These are phyloP conservation scores for Pagetopsis macropterus DNA, from an alignment of 2,797 vertebrate genomes.

Conservation along the genomic window DNA sequence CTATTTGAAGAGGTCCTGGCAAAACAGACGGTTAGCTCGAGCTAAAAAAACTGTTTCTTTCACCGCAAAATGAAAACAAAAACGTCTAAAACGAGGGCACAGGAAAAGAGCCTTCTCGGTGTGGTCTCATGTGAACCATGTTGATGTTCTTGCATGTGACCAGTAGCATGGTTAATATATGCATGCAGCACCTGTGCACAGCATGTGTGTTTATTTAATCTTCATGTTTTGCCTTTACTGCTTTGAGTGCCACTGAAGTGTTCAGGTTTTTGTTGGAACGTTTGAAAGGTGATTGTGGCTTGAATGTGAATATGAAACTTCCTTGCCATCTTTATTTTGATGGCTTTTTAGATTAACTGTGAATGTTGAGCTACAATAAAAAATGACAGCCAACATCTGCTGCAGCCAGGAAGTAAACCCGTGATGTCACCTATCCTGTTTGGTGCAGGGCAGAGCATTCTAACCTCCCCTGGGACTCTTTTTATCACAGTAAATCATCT, in stretches of 20 bases:
- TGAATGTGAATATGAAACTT: constrained; percentile 23
- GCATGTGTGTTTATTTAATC: constrained; percentile 20
- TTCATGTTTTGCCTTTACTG: constrained; percentile 15
- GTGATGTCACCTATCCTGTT: constrained; percentile 27
- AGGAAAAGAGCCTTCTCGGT: constrained; percentile 52
- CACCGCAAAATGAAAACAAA: constrained; percentile 68
- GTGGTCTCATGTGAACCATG: constrained; percentile 44
- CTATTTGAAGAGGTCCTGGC: constrained; percentile 72
- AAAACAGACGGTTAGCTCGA: constrained; percentile 33
- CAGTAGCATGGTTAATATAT: not conserved
- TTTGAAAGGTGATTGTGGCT: constrained; percentile 13
- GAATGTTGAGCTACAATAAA: constrained; percentile 28
- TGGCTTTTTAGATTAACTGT: not conserved
- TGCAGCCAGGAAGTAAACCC: constrained; percentile 43
- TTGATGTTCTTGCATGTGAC: constrained; percentile 28
- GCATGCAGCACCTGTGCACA: constrained; percentile 20
- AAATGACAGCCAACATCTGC: constrained; percentile 33
- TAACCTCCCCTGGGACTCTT: constrained; percentile 14
- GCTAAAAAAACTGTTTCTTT: constrained; percentile 63
- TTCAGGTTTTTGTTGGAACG: constrained; percentile 19
- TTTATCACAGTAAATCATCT: constrained; percentile 45
- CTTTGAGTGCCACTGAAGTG: constrained; percentile 26
- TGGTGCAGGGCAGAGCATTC: constrained; percentile 15
- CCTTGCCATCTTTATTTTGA: constrained; percentile 1
- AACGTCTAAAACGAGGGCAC: constrained; percentile 53